A percentile compares a stretch with the other conserved stretches of the same genome.
Conservation (phyloP, 2,113 vertebrate genomes). For the Tyto alba region DNA sequence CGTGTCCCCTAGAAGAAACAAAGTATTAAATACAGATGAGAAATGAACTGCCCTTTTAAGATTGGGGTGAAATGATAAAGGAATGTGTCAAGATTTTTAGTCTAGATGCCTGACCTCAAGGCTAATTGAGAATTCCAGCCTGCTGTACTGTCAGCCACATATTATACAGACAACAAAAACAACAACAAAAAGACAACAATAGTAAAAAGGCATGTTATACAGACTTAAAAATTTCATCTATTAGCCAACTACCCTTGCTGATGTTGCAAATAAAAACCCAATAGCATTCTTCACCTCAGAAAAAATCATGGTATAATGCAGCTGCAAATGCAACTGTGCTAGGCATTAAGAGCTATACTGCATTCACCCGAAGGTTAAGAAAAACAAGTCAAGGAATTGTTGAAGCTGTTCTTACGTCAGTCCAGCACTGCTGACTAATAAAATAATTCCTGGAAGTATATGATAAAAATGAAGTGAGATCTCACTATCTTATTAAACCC, state of each 20-base stretch:
- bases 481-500: neutral
- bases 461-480: neutral
- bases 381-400: too few relatives aligned
- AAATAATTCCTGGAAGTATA: neutral
- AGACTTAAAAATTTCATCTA: neutral
- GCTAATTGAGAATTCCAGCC: constrained; percentile 23
- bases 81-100: constrained; percentile 15
- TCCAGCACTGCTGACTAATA: neutral
- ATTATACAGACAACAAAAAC: neutral
- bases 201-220: neutral
- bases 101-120: constrained; percentile 19
- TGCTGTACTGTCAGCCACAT: neutral
- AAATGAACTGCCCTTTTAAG: constrained; percentile 21
- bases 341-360: neutral
- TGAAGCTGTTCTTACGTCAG: too few relatives aligned
- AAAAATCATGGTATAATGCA: neutral
- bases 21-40: constrained; percentile 30
- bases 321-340: neutral
- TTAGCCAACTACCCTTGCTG: neutral
- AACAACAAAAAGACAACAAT: neutral
- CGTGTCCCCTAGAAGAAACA: neutral
- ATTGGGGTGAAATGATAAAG: constrained; percentile 33
- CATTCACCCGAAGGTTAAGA: neutral
- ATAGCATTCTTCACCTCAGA: neutral
- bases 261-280: neutral